Conservation (phyloP, 2,113 vertebrate species). For the Euleptes europaea region DNA sequence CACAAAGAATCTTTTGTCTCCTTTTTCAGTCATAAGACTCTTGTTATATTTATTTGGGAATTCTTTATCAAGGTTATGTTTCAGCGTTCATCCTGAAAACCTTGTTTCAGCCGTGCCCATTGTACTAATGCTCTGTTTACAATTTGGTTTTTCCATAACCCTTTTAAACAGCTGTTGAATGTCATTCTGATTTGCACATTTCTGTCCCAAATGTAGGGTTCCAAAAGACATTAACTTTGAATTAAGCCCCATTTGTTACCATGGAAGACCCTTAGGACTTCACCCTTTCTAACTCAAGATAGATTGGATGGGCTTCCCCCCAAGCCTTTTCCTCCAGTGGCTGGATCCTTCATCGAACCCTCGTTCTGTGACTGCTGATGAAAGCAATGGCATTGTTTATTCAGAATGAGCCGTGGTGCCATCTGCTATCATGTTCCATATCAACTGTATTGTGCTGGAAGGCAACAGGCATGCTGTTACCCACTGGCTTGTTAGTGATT, state of each 20-base stretch:
- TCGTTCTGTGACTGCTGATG: constrained; percentile 4
- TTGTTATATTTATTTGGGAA: not conserved
- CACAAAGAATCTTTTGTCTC: no score
- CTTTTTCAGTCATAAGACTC: no score
- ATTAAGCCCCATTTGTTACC: not conserved
- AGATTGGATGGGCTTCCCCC: not conserved
- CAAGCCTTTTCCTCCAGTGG: not conserved
- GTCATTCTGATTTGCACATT: not conserved
- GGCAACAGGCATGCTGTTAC: not conserved
- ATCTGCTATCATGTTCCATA: constrained; percentile 13
- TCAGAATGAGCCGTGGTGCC: constrained; percentile 33
- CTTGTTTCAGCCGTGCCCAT: not conserved
- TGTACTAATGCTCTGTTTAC: not conserved
- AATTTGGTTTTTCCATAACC: not conserved
- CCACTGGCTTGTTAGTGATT: constrained; percentile 19
- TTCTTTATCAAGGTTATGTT: not conserved
- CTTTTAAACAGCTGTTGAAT: not conserved
- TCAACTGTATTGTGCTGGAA: constrained; percentile 19
- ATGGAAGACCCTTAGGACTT: not conserved
- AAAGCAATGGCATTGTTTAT: not conserved
- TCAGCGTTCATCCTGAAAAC: not conserved
- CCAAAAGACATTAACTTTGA: not conserved
- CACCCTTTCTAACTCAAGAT: not conserved
- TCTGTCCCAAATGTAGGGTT: not conserved
- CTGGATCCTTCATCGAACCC: not conserved